Evolutionary conservation across 2,888 invertebrate genomes (phyloP).

Genomic region (Smittia aterrima): DNA sequence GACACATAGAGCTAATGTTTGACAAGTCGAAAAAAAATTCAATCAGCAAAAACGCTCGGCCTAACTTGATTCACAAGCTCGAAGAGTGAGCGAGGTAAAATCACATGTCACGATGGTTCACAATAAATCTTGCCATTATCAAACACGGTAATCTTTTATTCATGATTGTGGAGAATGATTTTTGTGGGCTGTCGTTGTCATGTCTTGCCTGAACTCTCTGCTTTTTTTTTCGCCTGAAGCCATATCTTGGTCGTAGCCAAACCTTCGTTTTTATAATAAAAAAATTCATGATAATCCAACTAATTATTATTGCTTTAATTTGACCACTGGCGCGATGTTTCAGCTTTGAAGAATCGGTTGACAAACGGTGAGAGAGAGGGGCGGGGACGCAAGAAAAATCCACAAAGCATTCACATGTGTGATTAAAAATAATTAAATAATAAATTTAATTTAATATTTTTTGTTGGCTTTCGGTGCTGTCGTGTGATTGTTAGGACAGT

Average conservation of each 20-base stretch:
- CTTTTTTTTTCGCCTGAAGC: background rate
- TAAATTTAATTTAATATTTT: constrained; percentile 36
- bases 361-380: background rate
- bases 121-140: constrained; percentile 41
- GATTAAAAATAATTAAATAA: constrained; percentile 41
- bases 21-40: constrained; percentile 8
- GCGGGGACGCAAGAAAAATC: constrained; percentile 19
- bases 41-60: constrained; percentile 3
- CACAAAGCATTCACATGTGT: constrained; percentile 31
- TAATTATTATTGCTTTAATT: constrained; percentile 38
- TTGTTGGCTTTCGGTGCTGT: background rate
- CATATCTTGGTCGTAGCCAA: constrained; percentile 9
- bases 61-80: background rate
- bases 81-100: constrained; percentile 22
- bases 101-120: constrained; percentile 36
- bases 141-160: constrained; percentile 38
- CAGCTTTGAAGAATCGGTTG: constrained; percentile 18
- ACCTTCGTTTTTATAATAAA: constrained; percentile 10
- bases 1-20: background rate
- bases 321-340: constrained; percentile 5
- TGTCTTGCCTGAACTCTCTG: background rate
- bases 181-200: background rate
- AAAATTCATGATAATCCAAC: constrained; percentile 33
- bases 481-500: background rate
- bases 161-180: constrained; percentile 33